Conservation (phyloP, 1,140 invertebrate species). For the Parapsyche elsis region DNA sequence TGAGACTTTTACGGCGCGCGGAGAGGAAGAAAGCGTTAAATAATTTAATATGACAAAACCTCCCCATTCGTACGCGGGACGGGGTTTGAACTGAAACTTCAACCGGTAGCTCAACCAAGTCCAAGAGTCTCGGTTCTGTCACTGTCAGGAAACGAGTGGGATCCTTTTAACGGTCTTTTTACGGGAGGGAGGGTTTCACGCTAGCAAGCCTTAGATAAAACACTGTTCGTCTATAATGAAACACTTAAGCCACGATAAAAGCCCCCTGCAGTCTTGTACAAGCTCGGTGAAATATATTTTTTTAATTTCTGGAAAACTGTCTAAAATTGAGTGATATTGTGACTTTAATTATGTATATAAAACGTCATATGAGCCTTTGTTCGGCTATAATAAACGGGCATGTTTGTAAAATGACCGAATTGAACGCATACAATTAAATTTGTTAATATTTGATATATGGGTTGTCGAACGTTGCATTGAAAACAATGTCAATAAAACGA, state of each 20-base stretch:
- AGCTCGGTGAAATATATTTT: no score
- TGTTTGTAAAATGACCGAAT: background rate
- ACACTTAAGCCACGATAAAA: slow-evolving; percentile 42
- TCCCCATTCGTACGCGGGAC: background rate
- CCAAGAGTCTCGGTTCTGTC: background rate
- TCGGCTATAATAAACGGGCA: background rate
- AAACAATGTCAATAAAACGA: no score
- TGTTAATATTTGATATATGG: no score
- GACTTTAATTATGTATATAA: no score
- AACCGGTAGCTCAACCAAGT: background rate
- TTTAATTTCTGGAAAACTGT: no score
- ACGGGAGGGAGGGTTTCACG: slow-evolving; percentile 31
- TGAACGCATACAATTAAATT: no score
- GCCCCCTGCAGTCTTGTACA: background rate
- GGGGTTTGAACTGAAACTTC: background rate
- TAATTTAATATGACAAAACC: slow-evolving; percentile 43
- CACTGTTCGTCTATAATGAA: slow-evolving; percentile 48
- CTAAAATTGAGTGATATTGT: no score
- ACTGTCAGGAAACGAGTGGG: background rate
- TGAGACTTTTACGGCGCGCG: slow-evolving; percentile 51
- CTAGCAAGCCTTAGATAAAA: slow-evolving; percentile 43
- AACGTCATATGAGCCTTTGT: background rate
- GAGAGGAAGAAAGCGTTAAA: slow-evolving; percentile 43
- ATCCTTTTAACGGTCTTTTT: slow-evolving; percentile 52
- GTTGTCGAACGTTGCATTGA: no score